phyloP scores from a whole-genome alignment of 2,888 invertebrate species.

The Tromatobia lineatoria region DNA sequence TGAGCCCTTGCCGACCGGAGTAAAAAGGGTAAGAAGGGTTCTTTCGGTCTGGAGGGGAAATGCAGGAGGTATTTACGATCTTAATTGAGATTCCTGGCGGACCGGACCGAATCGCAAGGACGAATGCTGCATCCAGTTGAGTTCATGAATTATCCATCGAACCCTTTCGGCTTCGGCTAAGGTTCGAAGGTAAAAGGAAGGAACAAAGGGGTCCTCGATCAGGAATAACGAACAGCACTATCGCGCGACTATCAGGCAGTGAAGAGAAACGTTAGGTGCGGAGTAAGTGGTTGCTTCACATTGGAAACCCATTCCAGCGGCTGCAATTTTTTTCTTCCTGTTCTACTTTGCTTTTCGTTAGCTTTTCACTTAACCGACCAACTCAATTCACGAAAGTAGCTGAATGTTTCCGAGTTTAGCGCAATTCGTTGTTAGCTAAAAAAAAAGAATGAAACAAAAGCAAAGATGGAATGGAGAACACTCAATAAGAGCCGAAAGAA shows the following conservation, averaged over 20 bases:
- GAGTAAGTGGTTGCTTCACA: conserved; percentile 7
- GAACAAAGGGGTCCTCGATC: conserved; percentile 30
- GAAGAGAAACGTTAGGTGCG: conserved; percentile 41
- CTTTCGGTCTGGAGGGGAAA: conserved; percentile 1
- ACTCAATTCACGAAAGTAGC: neutral
- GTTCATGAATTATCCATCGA: conserved; percentile 66
- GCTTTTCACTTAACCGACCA: conserved; percentile 27
- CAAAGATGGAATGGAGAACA: conserved; percentile 20
- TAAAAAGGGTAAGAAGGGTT: neutral
- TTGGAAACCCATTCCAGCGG: conserved; percentile 16
- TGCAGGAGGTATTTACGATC: conserved; percentile 44
- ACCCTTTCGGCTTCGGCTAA: conserved; percentile 30
- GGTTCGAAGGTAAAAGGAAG: conserved; percentile 30
- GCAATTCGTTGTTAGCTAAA: conserved; percentile 10
- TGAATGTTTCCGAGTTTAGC: conserved; percentile 44
- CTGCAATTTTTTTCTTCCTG: conserved; percentile 4
- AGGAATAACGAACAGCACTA: conserved; percentile 41
- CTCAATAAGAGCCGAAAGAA: conserved; percentile 13
- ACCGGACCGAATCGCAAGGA: conserved; percentile 23
- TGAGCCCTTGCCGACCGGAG: neutral
- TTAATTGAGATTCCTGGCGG: conserved; percentile 65
- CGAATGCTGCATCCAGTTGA: conserved; percentile 37
- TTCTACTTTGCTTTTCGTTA: conserved; percentile 9
- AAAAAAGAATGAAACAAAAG: neutral
- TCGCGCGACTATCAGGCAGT: conserved; percentile 31